A percentile compares a stretch with the other conserved stretches of the same genome.
Evolutionary conservation across 2,797 vertebrate species (phyloP).

Genomic region (Falco novaeseelandiae): DNA sequence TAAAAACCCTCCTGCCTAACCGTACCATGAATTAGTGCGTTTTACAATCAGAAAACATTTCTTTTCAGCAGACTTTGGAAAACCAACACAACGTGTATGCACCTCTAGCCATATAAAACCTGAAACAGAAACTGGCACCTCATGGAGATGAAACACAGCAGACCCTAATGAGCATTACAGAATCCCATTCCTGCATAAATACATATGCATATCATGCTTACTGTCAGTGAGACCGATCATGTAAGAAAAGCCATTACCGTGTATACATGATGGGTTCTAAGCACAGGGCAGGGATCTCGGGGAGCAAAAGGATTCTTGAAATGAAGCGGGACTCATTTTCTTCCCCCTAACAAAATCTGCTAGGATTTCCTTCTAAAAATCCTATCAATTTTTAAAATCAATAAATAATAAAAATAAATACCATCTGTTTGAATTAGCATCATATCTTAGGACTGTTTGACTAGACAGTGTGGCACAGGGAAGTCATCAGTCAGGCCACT

Average conservation of each 20-base stretch:
- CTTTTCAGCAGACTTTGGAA: neutral
- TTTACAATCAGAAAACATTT: neutral
- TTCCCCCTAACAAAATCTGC: neutral
- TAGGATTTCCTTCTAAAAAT: neutral
- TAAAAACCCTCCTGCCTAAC: neutral
- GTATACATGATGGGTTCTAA: neutral
- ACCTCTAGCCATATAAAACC: neutral
- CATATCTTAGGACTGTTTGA: neutral
- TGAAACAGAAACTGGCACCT: neutral
- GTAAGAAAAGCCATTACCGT: neutral
- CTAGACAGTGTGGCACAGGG: neutral
- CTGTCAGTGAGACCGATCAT: neutral
- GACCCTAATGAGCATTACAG: neutral
- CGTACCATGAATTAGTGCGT: neutral
- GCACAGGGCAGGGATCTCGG: neutral
- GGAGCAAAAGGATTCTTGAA: neutral
- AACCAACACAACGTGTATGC: neutral
- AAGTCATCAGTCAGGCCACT: neutral
- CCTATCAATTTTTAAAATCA: neutral
- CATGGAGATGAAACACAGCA: neutral
- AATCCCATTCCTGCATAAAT: conserved; percentile 1
- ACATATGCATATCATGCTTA: neutral
- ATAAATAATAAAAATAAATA: neutral
- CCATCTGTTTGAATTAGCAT: neutral
- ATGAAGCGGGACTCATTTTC: neutral